A percentile compares a stretch with the other conserved stretches of the same genome.
Evolutionary conservation across 2,888 invertebrate genomes (phyloP).

Genomic region (Rhingia campestris): DNA sequence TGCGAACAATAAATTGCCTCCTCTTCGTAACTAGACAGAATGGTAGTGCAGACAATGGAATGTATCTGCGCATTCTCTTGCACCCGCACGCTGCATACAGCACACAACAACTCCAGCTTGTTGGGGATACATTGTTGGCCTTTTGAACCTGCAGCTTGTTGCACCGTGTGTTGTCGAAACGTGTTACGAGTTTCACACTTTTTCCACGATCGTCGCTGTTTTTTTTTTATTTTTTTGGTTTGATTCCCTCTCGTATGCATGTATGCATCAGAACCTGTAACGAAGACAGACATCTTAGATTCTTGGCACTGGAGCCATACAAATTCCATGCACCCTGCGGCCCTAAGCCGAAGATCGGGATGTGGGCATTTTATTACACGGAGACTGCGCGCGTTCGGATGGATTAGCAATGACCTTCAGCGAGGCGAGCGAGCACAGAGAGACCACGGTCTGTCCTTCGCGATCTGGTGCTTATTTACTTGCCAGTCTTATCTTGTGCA

Average conservation of each 20-base stretch:
- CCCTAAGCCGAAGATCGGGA: slow-evolving; percentile 24
- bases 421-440: slow-evolving; percentile 23
- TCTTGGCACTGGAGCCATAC: slow-evolving; percentile 62
- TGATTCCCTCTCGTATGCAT: slow-evolving; percentile 34
- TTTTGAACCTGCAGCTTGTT: slow-evolving; percentile 70
- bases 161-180: slow-evolving; percentile 63
- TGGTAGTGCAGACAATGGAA: slow-evolving; percentile 60
- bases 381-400: slow-evolving; percentile 4
- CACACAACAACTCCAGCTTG: slow-evolving; percentile 22
- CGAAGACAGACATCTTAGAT: slow-evolving; percentile 57
- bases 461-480: slow-evolving; percentile 43
- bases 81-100: slow-evolving; percentile 30
- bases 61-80: slow-evolving; percentile 32
- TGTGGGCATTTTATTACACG: slow-evolving; percentile 53
- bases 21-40: slow-evolving; percentile 61
- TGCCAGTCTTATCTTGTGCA: slow-evolving; percentile 59
- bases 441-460: slow-evolving; percentile 12
- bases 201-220: slow-evolving; percentile 24
- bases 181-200: slow-evolving; percentile 73
- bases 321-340: slow-evolving; percentile 55
- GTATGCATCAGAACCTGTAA: too few species aligned
- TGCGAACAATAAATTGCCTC: slow-evolving; percentile 61
- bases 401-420: slow-evolving; percentile 74
- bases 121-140: slow-evolving; percentile 65
- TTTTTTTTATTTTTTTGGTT: too few species aligned